Percentiles rank a stretch among this genome's conserved stretches.
Evolutionary conservation across 2,797 vertebrate species (phyloP).

Genomic region (Syndactyla subalaris): DNA sequence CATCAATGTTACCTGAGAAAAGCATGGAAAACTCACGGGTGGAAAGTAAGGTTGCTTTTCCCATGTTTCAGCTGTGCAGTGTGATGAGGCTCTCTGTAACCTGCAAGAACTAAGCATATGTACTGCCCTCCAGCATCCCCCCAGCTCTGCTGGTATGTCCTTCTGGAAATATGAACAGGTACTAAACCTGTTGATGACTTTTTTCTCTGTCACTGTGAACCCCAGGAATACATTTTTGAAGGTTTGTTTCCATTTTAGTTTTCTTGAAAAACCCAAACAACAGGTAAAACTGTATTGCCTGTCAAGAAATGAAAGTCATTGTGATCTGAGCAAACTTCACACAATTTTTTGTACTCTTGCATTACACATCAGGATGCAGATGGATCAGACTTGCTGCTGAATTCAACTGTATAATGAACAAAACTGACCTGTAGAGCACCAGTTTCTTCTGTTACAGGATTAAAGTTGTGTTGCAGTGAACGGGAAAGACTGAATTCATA

Average conservation of each 20-base stretch:
- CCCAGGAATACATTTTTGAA: neutral
- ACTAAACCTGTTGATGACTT: neutral
- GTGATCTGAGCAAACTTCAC: neutral
- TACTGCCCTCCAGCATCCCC: rapidly evolving
- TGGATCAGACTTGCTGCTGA: neutral
- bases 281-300: neutral
- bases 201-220: neutral
- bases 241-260: neutral
- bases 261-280: neutral
- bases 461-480: neutral
- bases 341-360: neutral
- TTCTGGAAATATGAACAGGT: neutral
- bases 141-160: neutral
- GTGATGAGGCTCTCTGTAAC: too few relatives aligned
- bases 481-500: neutral
- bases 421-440: neutral
- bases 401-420: neutral
- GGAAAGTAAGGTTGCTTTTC: neutral
- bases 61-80: neutral
- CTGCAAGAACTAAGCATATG: neutral
- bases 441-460: neutral
- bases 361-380: neutral
- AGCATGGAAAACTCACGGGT: neutral
- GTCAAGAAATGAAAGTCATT: neutral
- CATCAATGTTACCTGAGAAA: neutral